Evolutionary conservation across 1,140 invertebrate species (phyloP), one percentile per base, ranked within the genome.

Genomic region (Orchesella cincta): DNA sequence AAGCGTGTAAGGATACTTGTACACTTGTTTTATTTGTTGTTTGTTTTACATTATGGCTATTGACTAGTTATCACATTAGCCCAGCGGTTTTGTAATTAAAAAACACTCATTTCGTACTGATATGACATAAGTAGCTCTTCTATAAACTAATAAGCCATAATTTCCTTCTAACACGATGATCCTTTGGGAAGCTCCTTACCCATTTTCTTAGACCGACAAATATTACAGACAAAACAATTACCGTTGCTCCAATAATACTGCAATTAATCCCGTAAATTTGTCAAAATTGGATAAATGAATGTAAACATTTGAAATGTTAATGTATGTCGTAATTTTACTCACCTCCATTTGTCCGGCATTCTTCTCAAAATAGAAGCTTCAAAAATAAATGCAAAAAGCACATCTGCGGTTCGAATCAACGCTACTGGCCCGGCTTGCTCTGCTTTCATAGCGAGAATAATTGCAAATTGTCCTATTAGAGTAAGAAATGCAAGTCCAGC

Each of bases 401-500:
- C 57, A 23, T 64, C 57, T 14, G 57, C 12, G 8, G 57, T 64
- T 64, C 26, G 5, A 8, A 64, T 12, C 23, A 64, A 26, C 12
- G 57, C 57, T 12, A 64, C 26, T 64, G 57, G 57, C 8, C 57
- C 57, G 8, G 57, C 57, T 26, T 64, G 12, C 28, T 64, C 57
- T 14, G 28, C n/a, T 26, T 64, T 64, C 57, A 64, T 29, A 26
- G 57, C 57, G n/a, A 64, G 28, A 29, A 64, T 64, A 26, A 64
- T 64, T 16, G 57, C 57, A 5, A 64, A 23, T 26, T 64, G 57
- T 12, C 54, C 28, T 16, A 33, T 8, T 16, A 75, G 33, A 1
- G 78, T 76, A 0, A 79, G 36, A 26, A 46, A n/a, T 18, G 72
- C 75, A 0, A 79, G n/a, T 12, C 51, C 75, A 16, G 54, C 31